These are phyloP conservation scores for Hypotaenidia philippensis DNA, from an alignment of 2,797 vertebrate species.

Conservation along the genomic window DNA sequence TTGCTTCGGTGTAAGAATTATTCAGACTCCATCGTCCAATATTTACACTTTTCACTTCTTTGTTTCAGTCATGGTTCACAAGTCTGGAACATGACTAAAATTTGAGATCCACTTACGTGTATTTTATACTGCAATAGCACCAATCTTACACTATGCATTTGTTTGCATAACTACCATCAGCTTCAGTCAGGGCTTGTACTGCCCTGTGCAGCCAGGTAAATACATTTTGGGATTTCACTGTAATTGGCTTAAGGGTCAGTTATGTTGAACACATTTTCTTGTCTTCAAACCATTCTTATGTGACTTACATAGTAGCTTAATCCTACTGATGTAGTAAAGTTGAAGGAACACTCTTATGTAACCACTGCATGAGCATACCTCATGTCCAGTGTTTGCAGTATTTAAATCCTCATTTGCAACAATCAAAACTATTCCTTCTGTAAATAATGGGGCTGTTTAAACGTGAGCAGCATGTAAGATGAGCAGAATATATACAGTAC, in stretches of 20 bases:
- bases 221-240: neutral
- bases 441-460: neutral
- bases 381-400: neutral
- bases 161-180: neutral
- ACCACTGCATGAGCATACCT: neutral
- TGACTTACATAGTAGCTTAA: neutral
- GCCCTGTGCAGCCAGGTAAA: neutral
- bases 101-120: neutral
- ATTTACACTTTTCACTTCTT: neutral
- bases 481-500: neutral
- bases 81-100: neutral
- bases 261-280: neutral
- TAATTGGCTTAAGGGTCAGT: neutral
- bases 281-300: neutral
- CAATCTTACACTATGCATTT: neutral
- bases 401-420: neutral
- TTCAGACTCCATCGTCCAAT: neutral
- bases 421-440: neutral
- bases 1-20: neutral
- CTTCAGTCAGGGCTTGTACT: neutral
- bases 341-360: neutral
- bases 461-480: neutral
- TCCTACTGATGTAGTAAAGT: neutral
- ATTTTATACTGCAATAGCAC: neutral
- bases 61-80: neutral